phyloP scores from a whole-genome alignment of 2,113 vertebrate species.

The Forbesichthys agassizii region DNA sequence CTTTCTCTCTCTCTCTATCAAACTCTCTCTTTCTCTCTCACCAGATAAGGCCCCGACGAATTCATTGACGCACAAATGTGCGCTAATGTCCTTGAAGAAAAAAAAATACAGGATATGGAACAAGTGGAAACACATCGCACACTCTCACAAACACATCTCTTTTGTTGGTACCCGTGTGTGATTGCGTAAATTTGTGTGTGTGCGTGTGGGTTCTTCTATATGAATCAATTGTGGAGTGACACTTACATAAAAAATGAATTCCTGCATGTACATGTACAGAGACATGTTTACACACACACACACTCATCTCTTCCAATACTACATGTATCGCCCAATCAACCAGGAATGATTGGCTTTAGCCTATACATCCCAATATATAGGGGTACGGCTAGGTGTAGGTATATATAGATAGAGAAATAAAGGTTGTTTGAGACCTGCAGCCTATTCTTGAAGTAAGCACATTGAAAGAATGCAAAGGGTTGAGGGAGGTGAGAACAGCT shows the following conservation, averaged over 20 bases:
- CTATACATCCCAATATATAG: constrained; percentile 3
- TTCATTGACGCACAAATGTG: constrained; percentile 1
- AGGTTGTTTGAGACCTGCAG: not conserved
- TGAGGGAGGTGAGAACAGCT: constrained; percentile 58
- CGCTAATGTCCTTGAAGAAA: too few relatives aligned
- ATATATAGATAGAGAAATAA: constrained; percentile 32
- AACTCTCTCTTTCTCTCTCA: not conserved
- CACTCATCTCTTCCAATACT: not conserved
- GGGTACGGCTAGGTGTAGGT: not conserved
- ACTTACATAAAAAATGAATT: not conserved
- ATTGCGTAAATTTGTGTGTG: too few relatives aligned
- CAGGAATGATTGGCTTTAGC: constrained; percentile 24
- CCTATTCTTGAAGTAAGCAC: constrained; percentile 34
- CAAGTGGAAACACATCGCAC: not conserved
- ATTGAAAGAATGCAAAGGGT: constrained; percentile 55
- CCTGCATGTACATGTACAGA: constrained; percentile 2
- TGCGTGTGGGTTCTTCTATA: too few relatives aligned
- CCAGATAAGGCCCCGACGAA: constrained; percentile 15
- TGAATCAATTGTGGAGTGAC: not conserved
- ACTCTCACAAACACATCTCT: constrained; percentile 19
- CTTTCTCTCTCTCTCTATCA: not conserved
- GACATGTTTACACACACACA: constrained; percentile 8
- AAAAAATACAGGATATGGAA: too few relatives aligned
- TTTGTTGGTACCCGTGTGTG: too few relatives aligned
- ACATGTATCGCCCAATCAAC: not conserved